Evolutionary conservation across 2,888 invertebrate species (phyloP).

Genomic region (Harpagoxenus sublaevis): DNA sequence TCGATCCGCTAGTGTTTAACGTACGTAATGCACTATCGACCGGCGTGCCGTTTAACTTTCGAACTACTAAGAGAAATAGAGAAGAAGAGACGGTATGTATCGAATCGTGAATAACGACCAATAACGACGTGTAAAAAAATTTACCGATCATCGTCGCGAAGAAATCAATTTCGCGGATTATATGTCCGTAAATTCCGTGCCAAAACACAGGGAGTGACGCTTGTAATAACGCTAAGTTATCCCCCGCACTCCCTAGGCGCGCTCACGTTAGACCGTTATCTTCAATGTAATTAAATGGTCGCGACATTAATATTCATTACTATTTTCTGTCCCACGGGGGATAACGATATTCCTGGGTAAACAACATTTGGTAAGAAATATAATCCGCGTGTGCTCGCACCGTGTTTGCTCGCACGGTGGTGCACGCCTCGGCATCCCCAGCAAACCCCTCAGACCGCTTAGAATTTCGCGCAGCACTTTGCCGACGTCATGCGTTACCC

Average conservation of each 20-base stretch:
- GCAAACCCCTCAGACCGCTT: constrained; percentile 11
- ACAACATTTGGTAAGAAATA: constrained; percentile 52
- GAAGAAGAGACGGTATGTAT: background rate
- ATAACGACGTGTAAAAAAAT: background rate
- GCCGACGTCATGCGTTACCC: constrained; percentile 28
- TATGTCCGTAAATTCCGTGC: too few species aligned
- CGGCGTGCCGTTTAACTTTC: constrained; percentile 37
- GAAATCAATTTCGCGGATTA: background rate
- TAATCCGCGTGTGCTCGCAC: constrained; percentile 34
- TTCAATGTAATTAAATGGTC: constrained; percentile 48
- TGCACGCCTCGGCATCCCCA: constrained; percentile 5
- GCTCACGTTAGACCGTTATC: constrained; percentile 35
- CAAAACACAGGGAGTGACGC: background rate
- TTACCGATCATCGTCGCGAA: background rate
- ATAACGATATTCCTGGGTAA: constrained; percentile 38
- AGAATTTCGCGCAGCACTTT: constrained; percentile 44
- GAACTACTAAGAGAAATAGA: background rate
- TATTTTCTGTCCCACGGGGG: constrained; percentile 42
- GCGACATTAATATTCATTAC: constrained; percentile 53
- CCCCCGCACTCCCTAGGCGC: background rate
- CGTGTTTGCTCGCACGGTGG: constrained; percentile 39
- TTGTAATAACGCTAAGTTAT: constrained; percentile 3
- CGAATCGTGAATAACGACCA: background rate
- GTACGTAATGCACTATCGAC: constrained; percentile 29
- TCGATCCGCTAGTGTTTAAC: constrained; percentile 43